A percentile compares a stretch with the other conserved stretches of the same genome.
phyloP scores from a whole-genome alignment of 2,888 invertebrate genomes.

The Napeogenes inachia region DNA sequence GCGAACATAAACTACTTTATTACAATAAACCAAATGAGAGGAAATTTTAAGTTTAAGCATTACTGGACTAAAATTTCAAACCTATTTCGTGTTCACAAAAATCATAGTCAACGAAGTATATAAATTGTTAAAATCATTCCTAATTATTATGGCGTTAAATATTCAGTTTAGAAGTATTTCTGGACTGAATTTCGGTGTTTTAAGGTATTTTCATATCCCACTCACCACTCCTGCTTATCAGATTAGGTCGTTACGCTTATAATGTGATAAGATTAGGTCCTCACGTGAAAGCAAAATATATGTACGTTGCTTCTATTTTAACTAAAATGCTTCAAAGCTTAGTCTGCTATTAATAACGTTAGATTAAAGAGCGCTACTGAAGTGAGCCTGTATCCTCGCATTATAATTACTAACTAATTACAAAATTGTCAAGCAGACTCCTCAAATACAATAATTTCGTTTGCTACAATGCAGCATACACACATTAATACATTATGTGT shows the following conservation, averaged over 20 bases:
- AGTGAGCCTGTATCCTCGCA: slow-evolving; percentile 27
- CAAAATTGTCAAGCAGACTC: slow-evolving; percentile 20
- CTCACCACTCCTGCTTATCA: slow-evolving; percentile 34
- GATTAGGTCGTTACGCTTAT: slow-evolving; percentile 58
- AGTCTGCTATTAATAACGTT: slow-evolving; percentile 45
- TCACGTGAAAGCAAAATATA: slow-evolving; percentile 54
- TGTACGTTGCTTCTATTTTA: slow-evolving; percentile 47
- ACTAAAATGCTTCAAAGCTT: slow-evolving; percentile 53
- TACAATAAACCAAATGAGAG: too few species aligned
- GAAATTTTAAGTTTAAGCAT: too few species aligned
- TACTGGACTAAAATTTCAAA: too few species aligned
- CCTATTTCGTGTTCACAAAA: not conserved
- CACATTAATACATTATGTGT: too few species aligned
- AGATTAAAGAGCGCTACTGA: slow-evolving; percentile 38
- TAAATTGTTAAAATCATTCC: too few species aligned
- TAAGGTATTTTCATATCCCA: slow-evolving; percentile 15
- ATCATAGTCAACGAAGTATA: not conserved
- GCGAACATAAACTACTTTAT: not conserved
- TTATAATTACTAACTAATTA: slow-evolving; percentile 30
- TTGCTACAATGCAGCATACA: not conserved
- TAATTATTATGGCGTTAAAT: too few species aligned
- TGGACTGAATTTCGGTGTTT: not conserved
- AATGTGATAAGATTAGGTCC: slow-evolving; percentile 53
- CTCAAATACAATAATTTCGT: slow-evolving; percentile 4
- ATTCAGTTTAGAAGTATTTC: too few species aligned